phyloP scores from a whole-genome alignment of 2,888 invertebrate species.

The Pristionchus maxplancki region DNA sequence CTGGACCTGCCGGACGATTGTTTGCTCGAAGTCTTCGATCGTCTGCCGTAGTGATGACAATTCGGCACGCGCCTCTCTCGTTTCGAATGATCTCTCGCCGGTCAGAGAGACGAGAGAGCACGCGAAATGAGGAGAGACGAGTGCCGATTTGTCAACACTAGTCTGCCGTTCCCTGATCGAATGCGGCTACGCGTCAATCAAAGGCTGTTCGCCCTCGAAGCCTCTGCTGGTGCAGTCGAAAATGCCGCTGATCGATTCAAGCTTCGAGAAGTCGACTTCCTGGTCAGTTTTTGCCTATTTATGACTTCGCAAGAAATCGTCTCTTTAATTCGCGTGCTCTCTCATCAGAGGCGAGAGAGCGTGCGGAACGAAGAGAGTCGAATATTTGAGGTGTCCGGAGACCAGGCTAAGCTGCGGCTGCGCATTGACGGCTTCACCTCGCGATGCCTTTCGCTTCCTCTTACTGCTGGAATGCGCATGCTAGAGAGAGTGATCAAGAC shows the following conservation, averaged over 20 bases:
- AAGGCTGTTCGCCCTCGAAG: not conserved
- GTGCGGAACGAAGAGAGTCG: too few species aligned
- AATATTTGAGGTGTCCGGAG: not conserved
- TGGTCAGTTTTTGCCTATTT: too few species aligned
- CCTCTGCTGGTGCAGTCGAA: not conserved
- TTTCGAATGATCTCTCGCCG: too few species aligned
- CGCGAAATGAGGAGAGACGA: too few species aligned
- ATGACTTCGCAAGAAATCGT: not conserved
- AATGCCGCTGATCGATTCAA: not conserved
- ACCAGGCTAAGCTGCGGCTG: not conserved
- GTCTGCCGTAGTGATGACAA: too few species aligned
- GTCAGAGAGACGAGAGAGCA: too few species aligned
- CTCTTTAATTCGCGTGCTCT: too few species aligned
- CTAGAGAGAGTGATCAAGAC: not conserved
- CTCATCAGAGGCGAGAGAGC: too few species aligned
- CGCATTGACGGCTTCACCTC: not conserved
- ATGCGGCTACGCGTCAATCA: not conserved
- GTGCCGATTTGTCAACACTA: too few species aligned
- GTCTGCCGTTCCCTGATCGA: not conserved
- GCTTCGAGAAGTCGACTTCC: not conserved
- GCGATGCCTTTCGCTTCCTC: not conserved
- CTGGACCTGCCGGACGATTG: slow-evolving; percentile 15
- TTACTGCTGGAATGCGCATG: not conserved
- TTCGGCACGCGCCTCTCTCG: too few species aligned
- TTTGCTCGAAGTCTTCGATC: slow-evolving; percentile 2